These are phyloP conservation scores for Dolichopus griseipennis DNA, from an alignment of 2,888 invertebrate genomes.

Conservation along the genomic window DNA sequence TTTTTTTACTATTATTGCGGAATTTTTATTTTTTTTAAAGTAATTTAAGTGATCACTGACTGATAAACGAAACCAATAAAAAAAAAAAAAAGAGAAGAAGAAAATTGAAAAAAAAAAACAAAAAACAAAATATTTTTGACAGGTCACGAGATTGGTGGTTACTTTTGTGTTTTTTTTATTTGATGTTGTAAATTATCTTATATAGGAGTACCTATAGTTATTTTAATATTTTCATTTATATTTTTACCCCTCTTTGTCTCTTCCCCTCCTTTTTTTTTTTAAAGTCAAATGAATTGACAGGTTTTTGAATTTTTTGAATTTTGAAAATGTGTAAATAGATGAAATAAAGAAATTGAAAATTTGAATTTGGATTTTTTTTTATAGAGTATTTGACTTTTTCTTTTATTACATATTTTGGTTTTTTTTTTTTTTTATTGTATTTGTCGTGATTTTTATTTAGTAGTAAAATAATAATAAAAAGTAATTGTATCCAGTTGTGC, in stretches of 20 bases:
- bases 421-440: too few relatives aligned
- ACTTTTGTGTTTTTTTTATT: background rate
- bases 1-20: background rate
- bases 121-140: background rate
- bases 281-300: background rate
- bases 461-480: background rate
- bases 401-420: background rate
- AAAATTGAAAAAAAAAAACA: background rate
- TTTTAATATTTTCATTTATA: too few relatives aligned
- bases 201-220: too few relatives aligned
- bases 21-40: background rate
- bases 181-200: too few relatives aligned
- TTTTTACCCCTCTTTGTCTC: too few relatives aligned
- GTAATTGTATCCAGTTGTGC: background rate
- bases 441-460: background rate
- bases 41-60: background rate
- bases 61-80: background rate
- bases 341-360: too few relatives aligned
- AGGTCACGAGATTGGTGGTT: background rate
- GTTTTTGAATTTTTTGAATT: background rate
- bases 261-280: too few relatives aligned
- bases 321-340: too few relatives aligned
- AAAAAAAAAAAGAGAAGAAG: background rate
- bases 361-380: too few relatives aligned
- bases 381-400: background rate